Evolutionary conservation across 2,113 vertebrate species (phyloP).

Genomic region (Silurus glanis): DNA sequence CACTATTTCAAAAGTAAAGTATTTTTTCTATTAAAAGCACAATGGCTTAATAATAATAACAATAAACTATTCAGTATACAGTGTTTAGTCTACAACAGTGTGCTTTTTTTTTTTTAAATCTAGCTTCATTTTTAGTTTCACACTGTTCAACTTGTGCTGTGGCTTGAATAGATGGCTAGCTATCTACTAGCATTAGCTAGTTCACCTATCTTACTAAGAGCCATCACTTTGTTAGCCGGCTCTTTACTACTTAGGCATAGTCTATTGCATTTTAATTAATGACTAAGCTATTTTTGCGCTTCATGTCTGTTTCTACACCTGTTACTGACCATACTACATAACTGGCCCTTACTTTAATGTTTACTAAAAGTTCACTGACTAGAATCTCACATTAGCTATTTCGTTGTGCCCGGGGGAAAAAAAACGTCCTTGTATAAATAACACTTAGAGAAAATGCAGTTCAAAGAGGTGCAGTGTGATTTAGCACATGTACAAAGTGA

Average conservation of each 20-base stretch:
- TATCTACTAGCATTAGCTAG: background rate
- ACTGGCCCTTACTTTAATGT: background rate
- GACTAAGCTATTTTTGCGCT: background rate
- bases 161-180: background rate
- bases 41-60: background rate
- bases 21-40: background rate
- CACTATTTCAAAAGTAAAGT: too few relatives aligned
- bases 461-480: conserved; percentile 8
- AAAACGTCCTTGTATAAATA: background rate
- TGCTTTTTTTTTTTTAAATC: too few relatives aligned
- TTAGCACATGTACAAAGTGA: conserved; percentile 13
- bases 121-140: background rate
- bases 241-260: background rate
- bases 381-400: background rate
- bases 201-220: background rate
- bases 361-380: background rate
- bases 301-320: background rate
- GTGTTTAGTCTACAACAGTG: background rate
- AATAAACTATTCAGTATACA: background rate
- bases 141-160: background rate
- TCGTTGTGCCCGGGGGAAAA: background rate
- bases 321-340: background rate
- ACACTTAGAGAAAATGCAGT: background rate
- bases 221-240: background rate
- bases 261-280: background rate